These are phyloP conservation scores for Sakesphorus luctuosus DNA, from an alignment of 2,113 vertebrate genomes.

Conservation along the genomic window DNA sequence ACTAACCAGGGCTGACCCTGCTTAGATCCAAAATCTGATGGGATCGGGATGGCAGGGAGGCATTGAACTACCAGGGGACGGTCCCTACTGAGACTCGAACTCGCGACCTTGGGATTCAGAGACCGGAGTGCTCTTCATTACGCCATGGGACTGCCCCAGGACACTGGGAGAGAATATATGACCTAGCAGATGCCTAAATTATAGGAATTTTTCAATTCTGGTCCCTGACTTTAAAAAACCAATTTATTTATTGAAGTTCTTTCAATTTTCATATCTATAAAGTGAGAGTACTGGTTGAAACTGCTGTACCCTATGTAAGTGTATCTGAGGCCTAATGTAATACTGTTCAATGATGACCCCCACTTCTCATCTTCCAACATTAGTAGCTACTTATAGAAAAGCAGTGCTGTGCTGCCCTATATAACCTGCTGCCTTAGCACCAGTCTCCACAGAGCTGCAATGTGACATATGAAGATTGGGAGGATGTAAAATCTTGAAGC, in stretches of 20 bases:
- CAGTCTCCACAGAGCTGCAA: not conserved
- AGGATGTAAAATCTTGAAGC: not conserved
- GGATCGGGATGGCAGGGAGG: no score
- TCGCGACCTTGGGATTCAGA: no score
- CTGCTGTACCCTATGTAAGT: accelerated
- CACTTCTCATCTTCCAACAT: not conserved
- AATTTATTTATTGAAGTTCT: not conserved
- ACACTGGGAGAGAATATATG: not conserved
- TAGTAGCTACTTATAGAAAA: not conserved
- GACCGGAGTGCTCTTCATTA: no score
- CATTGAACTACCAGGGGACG: no score
- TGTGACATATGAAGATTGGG: not conserved
- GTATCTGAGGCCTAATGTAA: not conserved
- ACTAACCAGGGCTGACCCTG: no score
- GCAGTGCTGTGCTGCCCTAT: not conserved
- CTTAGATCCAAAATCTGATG: no score
- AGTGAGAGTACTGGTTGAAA: not conserved
- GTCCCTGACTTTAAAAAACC: not conserved
- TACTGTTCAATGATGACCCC: not conserved
- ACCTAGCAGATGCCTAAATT: not conserved
- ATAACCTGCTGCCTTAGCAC: not conserved
- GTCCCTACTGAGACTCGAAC: no score
- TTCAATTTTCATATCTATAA: not conserved
- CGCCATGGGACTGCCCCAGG: no score
- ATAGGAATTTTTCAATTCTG: not conserved